These are phyloP conservation scores for Egretta garzetta DNA, from an alignment of 2,113 vertebrate species.

Conservation along the genomic window DNA sequence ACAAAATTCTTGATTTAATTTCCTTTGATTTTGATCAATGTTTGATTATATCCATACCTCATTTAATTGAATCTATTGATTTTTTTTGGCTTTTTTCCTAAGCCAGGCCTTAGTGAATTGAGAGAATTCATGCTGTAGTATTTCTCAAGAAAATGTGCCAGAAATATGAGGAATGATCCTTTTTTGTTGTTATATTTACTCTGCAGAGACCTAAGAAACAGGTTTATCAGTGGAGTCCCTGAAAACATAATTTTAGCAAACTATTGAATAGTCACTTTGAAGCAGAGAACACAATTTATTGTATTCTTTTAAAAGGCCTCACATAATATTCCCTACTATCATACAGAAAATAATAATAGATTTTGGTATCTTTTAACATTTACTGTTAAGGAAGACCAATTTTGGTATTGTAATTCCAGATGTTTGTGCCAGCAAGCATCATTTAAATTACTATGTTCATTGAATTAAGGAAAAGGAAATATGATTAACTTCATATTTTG, in stretches of 20 bases:
- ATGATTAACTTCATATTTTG: background rate
- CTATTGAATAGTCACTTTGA: background rate
- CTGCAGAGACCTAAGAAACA: background rate
- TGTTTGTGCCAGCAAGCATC: background rate
- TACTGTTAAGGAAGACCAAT: background rate
- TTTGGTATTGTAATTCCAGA: background rate
- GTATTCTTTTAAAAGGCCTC: background rate
- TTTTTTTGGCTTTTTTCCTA: background rate
- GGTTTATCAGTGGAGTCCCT: background rate
- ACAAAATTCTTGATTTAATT: background rate
- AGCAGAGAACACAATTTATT: background rate
- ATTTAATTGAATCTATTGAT: background rate
- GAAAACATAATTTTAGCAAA: background rate
- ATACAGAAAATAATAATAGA: background rate
- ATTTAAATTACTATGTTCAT: background rate
- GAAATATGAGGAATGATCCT: background rate
- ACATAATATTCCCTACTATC: background rate
- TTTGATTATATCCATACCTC: background rate
- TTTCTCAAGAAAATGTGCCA: background rate
- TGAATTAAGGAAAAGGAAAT: background rate
- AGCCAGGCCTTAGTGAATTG: background rate
- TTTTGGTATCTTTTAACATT: background rate
- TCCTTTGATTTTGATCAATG: background rate
- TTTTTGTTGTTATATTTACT: background rate
- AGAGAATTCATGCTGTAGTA: background rate